Base-by-base conservation (phyloP, 2,113 vertebrate species). In the Oenanthe melanoleuca region DNA sequence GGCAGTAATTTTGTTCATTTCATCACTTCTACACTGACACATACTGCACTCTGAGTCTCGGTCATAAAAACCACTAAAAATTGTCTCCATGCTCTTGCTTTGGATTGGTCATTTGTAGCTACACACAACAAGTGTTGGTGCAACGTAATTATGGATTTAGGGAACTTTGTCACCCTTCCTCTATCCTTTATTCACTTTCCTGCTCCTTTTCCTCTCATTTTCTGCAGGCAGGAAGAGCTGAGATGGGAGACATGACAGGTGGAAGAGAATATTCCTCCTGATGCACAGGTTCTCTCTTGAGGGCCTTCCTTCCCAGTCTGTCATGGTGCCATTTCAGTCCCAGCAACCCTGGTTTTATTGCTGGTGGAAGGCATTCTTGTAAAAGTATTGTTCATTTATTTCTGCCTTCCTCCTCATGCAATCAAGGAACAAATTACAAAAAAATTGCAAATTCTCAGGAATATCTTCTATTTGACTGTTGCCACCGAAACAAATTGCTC, bases 231-330 rank as follows among this genome's bases (percentile, higher is more conserved):
- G 29, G 6, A 14, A 60, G 55, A 44, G 16, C 6, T 83, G 31
- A 72, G 22, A 67, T 10, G 17, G 13, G 7, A 64, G 5, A 14
- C 81, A 64, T 1, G 1, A 33, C 9, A 45, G 0, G 1, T 12
- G 19, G 9, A 82, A 63, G 18, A 55, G 10, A 29, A 67, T 7
- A 25, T 61, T 59, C 9, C 10, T 82, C 25, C 26, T 56, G 14
- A 38, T 37, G 13, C 1, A 2, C 60, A 74, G 8, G 10, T 38
- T 78, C 47, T 22, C 15, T 28, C 1, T 0, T 60, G 33, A 77
- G 57, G 9, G 52, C 33, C 18, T 53, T 77, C 14, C 33, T 45
- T 61, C 37, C 59, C 26, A n/a, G 22, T 33, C 12, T 69, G 8
- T 45, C 2, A 0, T 25, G 6, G 4, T 49, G 4, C 45, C 11